Evolutionary conservation across 2,888 invertebrate genomes (phyloP).

Genomic region (Hemistola chrysoprasaria): DNA sequence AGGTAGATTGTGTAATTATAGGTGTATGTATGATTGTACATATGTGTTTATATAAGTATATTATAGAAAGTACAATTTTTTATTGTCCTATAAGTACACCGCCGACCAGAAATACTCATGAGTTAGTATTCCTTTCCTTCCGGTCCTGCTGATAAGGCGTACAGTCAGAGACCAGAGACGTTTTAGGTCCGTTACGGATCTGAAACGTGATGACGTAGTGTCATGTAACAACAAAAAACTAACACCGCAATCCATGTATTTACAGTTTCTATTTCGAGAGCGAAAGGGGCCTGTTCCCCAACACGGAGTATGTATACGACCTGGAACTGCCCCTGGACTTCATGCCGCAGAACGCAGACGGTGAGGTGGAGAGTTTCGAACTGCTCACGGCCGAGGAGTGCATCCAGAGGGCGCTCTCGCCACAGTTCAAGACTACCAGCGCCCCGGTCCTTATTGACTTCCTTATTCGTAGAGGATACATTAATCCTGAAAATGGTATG

Average conservation of each 20-base stretch:
- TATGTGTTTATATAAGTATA: too few relatives aligned
- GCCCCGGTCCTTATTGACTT: conserved; percentile 96
- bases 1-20: too few relatives aligned
- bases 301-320: conserved; percentile 97
- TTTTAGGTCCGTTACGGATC: too few relatives aligned
- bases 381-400: conserved; percentile 92
- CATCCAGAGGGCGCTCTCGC: conserved; percentile 89
- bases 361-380: conserved; percentile 96
- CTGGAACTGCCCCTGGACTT: conserved; percentile 95
- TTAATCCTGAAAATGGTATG: conserved; percentile 94
- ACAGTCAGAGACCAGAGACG: too few relatives aligned
- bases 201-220: too few relatives aligned
- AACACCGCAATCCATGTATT: conserved; percentile 34
- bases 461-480: conserved; percentile 93
- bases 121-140: too few relatives aligned
- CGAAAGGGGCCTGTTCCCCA: conserved; percentile 95
- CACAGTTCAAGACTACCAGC: conserved; percentile 96
- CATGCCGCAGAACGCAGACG: conserved; percentile 95
- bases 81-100: too few relatives aligned
- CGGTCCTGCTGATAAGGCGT: too few relatives aligned
- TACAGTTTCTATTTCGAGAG: conserved; percentile 94
- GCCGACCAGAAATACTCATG: too few relatives aligned
- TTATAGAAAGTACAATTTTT: too few relatives aligned
- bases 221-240: too few relatives aligned
- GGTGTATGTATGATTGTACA: too few relatives aligned